These are phyloP conservation scores for Acanthochromis polyacanthus DNA, from an alignment of 2,113 vertebrate species.

Conservation along the genomic window DNA sequence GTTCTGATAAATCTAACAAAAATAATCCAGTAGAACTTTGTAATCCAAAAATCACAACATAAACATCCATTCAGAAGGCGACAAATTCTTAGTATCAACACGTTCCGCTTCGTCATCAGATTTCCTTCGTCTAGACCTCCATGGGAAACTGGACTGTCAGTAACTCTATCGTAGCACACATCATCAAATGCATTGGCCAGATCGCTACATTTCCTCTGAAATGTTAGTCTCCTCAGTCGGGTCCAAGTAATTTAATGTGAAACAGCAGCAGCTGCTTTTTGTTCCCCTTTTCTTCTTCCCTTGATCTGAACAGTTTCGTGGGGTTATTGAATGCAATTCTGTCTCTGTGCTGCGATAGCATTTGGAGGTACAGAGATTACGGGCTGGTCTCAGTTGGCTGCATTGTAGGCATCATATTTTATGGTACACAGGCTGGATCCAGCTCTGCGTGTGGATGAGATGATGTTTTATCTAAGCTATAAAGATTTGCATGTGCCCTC, in stretches of 20 bases:
- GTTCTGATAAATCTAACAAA: conserved; percentile 1
- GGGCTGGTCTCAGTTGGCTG: conserved; percentile 13
- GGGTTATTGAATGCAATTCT: conserved; percentile 30
- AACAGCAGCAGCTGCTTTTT: conserved; percentile 64
- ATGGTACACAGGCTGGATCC: conserved; percentile 43
- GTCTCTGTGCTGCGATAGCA: conserved; percentile 40
- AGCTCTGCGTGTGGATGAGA: conserved; percentile 16
- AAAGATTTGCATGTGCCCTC: not conserved
- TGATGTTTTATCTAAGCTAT: conserved; percentile 19
- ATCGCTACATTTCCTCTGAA: conserved; percentile 59
- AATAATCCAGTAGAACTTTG: not conserved
- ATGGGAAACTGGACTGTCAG: conserved; percentile 61
- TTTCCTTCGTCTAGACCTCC: conserved; percentile 48
- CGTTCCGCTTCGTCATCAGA: conserved; percentile 34
- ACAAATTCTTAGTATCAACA: conserved; percentile 17
- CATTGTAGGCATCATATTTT: conserved; percentile 46
- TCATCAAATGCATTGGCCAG: conserved; percentile 52
- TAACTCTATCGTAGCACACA: conserved; percentile 51
- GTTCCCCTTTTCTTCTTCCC: conserved; percentile 31
- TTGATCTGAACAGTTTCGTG: conserved; percentile 29
- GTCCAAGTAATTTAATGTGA: conserved; percentile 56
- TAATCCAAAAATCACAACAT: conserved; percentile 1
- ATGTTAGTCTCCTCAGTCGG: conserved; percentile 34
- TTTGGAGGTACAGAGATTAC: conserved; percentile 38
- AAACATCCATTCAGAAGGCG: not conserved